phyloP scores from a whole-genome alignment of 1,140 invertebrate genomes.

The Ridgeia piscesae region DNA sequence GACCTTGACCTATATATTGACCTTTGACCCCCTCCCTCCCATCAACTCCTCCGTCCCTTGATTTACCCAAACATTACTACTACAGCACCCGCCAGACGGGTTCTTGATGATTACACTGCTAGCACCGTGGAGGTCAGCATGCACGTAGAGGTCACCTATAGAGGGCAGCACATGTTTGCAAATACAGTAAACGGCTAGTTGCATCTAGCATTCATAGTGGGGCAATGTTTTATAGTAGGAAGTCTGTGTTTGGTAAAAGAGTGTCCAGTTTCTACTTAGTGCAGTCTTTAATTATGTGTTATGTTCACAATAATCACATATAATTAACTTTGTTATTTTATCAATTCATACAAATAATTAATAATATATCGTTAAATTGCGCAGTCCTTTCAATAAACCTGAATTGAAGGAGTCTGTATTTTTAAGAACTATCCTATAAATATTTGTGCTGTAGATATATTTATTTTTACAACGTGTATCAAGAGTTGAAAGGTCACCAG shows the following conservation, averaged over 20 bases:
- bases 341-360: no score
- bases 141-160: conserved; percentile 58
- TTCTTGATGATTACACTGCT: conserved; percentile 95
- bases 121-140: conserved; percentile 89
- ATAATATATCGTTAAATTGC: no score
- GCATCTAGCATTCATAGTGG: neutral
- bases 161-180: neutral
- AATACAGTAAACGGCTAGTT: neutral
- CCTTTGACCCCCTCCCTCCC: no score
- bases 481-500: conserved; percentile 75
- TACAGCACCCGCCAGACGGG: conserved; percentile 60
- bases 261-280: neutral
- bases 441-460: neutral
- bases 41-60: no score
- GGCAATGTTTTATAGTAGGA: neutral
- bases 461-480: conserved; percentile 68
- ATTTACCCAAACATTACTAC: no score
- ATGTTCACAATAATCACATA: no score
- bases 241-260: neutral
- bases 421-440: neutral
- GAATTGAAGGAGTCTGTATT: neutral
- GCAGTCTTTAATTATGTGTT: no score
- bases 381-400: neutral
- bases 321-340: no score
- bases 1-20: no score